Conservation (phyloP, 2,888 invertebrate genomes). For the Drosophila recens region DNA sequence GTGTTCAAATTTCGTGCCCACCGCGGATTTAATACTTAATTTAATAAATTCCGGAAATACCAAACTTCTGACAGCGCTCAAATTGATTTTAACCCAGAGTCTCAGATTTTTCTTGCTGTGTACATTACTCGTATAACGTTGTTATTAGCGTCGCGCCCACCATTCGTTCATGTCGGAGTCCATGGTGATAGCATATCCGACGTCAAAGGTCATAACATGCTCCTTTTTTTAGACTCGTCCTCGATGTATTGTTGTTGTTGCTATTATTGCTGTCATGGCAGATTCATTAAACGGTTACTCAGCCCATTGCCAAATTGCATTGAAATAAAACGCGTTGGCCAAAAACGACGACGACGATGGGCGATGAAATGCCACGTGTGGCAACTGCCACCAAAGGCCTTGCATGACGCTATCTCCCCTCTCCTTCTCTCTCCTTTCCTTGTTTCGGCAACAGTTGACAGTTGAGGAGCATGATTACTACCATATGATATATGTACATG, state of each 20-base stretch:
- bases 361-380: conserved; percentile 47
- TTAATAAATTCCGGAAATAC: too few relatives aligned
- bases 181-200: conserved; percentile 28
- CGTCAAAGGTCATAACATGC: conserved; percentile 44
- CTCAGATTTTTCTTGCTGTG: too few relatives aligned
- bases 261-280: conserved; percentile 22
- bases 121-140: conserved; percentile 39
- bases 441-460: conserved; percentile 49
- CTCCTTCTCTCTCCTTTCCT: neutral
- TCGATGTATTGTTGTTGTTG: conserved; percentile 12
- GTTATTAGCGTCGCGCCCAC: conserved; percentile 41
- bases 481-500: conserved; percentile 38
- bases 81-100: too few relatives aligned
- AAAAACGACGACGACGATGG: conserved; percentile 25
- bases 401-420: conserved; percentile 42
- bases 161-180: conserved; percentile 6
- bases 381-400: conserved; percentile 36
- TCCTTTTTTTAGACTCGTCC: conserved; percentile 28
- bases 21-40: too few relatives aligned
- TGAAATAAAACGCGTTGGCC: conserved; percentile 33
- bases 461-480: conserved; percentile 51
- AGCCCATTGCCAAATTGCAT: conserved; percentile 6
- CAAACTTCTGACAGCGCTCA: too few relatives aligned
- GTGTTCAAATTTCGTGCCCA: too few relatives aligned
- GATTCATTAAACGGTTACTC: conserved; percentile 28